A percentile compares a stretch with the other conserved stretches of the same genome.
phyloP scores from a whole-genome alignment of 1,140 invertebrate species.

The Pentalonia nigronervosa region DNA sequence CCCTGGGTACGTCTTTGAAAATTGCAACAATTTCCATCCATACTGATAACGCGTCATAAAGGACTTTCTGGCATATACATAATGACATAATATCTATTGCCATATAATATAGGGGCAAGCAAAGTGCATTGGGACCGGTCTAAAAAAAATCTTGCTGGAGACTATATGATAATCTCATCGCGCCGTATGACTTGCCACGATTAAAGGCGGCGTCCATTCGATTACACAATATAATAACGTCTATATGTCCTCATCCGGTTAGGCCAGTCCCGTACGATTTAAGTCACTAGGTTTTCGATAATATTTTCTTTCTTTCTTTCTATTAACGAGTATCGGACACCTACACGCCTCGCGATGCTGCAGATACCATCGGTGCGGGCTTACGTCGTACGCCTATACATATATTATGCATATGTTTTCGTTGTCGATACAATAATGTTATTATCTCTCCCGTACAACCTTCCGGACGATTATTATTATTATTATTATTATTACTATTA shows the following conservation, averaged over 20 bases:
- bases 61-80: no score
- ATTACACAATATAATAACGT: not conserved
- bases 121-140: not conserved
- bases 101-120: not conserved
- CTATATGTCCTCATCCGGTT: not conserved
- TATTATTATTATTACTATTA: not conserved
- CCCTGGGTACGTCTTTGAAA: not conserved
- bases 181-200: not conserved
- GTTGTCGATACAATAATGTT: slow-evolving; percentile 8
- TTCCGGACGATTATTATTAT: not conserved
- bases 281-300: not conserved
- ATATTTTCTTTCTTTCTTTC: slow-evolving; percentile 12
- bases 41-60: no score
- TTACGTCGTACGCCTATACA: slow-evolving; percentile 5
- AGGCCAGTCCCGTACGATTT: not conserved
- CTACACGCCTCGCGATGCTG: not conserved
- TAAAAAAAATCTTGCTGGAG: not conserved
- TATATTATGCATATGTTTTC: not conserved
- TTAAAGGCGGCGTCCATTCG: not conserved
- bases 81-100: not conserved
- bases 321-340: slow-evolving; percentile 37
- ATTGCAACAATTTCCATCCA: no score
- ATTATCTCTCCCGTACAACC: not conserved
- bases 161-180: not conserved
- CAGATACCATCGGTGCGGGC: slow-evolving; percentile 1